Percentiles rank a stretch among this genome's conserved stretches.
Conservation (phyloP, 2,113 vertebrate genomes). For the Halcyon malimbica region DNA sequence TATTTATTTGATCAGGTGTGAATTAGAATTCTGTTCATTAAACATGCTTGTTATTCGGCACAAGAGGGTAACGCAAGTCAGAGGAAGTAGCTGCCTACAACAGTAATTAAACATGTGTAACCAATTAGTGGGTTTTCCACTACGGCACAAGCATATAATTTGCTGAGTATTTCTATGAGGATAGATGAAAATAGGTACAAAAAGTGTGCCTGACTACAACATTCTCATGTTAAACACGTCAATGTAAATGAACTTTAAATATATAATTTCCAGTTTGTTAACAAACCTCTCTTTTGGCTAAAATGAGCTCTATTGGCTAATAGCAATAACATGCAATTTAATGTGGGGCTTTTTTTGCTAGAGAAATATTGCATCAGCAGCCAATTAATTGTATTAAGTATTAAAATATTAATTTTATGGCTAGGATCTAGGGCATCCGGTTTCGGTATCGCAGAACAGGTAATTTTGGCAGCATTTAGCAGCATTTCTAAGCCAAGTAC, state of each 20-base stretch:
- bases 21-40: constrained; percentile 84
- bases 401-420: constrained; percentile 59
- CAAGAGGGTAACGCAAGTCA: constrained; percentile 84
- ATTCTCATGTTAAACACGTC: constrained; percentile 78
- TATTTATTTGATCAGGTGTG: constrained; percentile 90
- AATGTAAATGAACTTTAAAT: constrained; percentile 79
- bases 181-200: constrained; percentile 81
- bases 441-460: neutral
- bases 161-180: constrained; percentile 84
- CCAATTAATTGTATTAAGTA: constrained; percentile 49
- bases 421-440: neutral
- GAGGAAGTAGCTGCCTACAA: constrained; percentile 92
- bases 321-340: constrained; percentile 72
- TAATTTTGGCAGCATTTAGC: neutral
- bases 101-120: constrained; percentile 98
- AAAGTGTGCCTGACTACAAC: constrained; percentile 73
- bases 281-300: constrained; percentile 63
- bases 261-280: constrained; percentile 78
- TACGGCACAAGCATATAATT: constrained; percentile 91
- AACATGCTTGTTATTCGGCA: constrained; percentile 81
- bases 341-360: neutral
- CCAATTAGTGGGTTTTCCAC: constrained; percentile 92
- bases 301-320: constrained; percentile 62
- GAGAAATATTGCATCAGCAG: constrained; percentile 69
- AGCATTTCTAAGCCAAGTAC: neutral